Conservation (phyloP, 1,140 invertebrate species). For the Drosophila tani region DNA sequence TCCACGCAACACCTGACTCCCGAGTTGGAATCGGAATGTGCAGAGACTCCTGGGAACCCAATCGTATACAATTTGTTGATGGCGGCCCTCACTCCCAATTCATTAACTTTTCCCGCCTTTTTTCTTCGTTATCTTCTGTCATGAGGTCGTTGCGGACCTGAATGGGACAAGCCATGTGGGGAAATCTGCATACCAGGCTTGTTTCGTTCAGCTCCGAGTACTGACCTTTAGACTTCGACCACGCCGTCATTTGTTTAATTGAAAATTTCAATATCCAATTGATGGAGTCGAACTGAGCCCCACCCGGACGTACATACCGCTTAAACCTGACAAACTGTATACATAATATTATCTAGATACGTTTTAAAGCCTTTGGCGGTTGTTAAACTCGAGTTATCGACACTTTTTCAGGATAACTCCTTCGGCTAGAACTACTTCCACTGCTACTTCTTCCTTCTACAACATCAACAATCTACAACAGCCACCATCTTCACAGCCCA, state of each 20-base stretch:
- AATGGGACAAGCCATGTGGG: not conserved
- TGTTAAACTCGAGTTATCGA: constrained; percentile 65
- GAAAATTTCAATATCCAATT: not conserved
- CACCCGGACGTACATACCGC: not conserved
- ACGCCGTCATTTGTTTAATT: not conserved
- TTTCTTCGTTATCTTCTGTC: constrained; percentile 1
- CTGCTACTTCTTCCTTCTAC: constrained; percentile 67
- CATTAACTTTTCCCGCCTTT: not conserved
- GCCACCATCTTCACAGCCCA: constrained; percentile 66
- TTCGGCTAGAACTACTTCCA: constrained; percentile 67
- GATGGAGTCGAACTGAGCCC: not conserved
- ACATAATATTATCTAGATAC: constrained; percentile 15
- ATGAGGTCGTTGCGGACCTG: constrained; percentile 3
- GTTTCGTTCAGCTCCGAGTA: not conserved
- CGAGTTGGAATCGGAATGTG: not conserved
- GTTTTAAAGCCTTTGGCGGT: constrained; percentile 34
- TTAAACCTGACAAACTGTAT: constrained; percentile 20
- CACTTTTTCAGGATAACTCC: constrained; percentile 67
- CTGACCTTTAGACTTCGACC: constrained; percentile 8
- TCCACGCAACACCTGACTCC: not conserved
- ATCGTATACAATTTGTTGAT: constrained; percentile 3
- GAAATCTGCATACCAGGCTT: no score
- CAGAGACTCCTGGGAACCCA: not conserved
- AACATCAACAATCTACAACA: constrained; percentile 67
- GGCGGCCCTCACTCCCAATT: not conserved